Evolutionary conservation across 1,140 invertebrate genomes (phyloP).

Genomic region (Gonatopus flavifemur): DNA sequence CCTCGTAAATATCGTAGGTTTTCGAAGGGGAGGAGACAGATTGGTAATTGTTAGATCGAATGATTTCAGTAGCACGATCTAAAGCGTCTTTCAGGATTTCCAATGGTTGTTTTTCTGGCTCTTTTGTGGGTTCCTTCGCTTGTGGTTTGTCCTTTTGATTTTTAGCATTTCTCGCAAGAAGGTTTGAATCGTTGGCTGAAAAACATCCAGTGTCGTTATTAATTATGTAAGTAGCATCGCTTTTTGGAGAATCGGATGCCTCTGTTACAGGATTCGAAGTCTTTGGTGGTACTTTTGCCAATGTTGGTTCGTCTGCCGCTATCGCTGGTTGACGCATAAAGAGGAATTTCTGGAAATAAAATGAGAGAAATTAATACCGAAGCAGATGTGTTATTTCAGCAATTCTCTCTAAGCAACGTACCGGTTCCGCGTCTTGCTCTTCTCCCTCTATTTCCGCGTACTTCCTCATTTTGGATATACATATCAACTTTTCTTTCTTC

Average conservation of each 20-base stretch:
- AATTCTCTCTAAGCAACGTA: no score
- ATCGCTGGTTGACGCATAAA: background rate
- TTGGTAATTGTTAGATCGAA: conserved; percentile 20
- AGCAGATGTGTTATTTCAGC: no score
- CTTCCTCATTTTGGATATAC: conserved; percentile 39
- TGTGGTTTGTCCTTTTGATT: background rate
- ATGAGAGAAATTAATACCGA: background rate
- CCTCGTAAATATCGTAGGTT: conserved; percentile 6
- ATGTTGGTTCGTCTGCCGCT: background rate
- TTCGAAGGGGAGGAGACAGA: conserved; percentile 10
- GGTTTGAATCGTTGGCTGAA: background rate
- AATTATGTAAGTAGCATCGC: conserved; percentile 23
- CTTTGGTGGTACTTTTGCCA: no score
- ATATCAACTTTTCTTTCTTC: conserved; percentile 41
- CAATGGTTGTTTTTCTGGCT: conserved; percentile 17
- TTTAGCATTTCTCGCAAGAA: background rate
- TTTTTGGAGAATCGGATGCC: conserved; percentile 1
- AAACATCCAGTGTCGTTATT: conserved; percentile 1
- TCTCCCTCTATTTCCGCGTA: background rate
- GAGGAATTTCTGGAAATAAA: background rate
- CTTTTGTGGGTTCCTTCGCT: background rate
- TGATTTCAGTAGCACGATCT: conserved; percentile 39
- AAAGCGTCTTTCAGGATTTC: conserved; percentile 35
- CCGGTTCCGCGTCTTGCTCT: no score
- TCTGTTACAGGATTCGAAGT: no score